Percentiles rank a stretch among this genome's conserved stretches.
phyloP scores from a whole-genome alignment of 2,888 invertebrate genomes.

The Microctonus aethiopoides region DNA sequence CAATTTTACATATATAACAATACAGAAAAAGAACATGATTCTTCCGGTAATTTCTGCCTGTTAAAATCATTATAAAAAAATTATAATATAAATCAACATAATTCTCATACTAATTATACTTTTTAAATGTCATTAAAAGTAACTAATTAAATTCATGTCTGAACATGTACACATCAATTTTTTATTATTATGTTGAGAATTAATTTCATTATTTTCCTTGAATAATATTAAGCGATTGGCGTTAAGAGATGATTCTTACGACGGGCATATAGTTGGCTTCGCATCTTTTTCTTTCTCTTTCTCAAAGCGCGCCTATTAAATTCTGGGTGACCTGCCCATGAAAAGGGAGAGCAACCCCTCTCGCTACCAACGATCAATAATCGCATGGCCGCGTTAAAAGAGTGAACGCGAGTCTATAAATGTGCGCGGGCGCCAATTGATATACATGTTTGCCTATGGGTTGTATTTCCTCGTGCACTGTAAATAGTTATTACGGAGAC shows the following conservation, averaged over 20 bases:
- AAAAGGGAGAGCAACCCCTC: conserved; percentile 26
- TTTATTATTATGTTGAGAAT: too few species aligned
- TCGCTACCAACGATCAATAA: conserved; percentile 27
- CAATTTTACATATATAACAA: background rate
- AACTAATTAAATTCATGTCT: background rate
- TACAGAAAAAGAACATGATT: background rate
- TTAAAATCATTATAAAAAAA: background rate
- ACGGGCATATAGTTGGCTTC: conserved; percentile 12
- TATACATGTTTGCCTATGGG: conserved; percentile 11
- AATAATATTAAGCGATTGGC: background rate
- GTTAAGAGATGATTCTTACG: conserved; percentile 19
- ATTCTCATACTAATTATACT: background rate
- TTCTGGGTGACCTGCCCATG: conserved; percentile 24
- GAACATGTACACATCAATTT: background rate
- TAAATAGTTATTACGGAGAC: conserved; percentile 16
- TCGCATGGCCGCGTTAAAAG: conserved; percentile 20
- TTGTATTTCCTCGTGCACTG: conserved; percentile 21
- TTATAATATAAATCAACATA: background rate
- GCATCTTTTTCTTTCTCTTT: conserved; percentile 11
- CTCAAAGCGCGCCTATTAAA: background rate
- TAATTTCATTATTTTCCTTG: background rate
- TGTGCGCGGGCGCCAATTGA: conserved; percentile 16
- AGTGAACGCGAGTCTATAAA: background rate
- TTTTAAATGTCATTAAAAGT: background rate
- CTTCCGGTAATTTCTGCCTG: background rate